Conservation (phyloP, 2,113 vertebrate species). For the Lota lota region DNA sequence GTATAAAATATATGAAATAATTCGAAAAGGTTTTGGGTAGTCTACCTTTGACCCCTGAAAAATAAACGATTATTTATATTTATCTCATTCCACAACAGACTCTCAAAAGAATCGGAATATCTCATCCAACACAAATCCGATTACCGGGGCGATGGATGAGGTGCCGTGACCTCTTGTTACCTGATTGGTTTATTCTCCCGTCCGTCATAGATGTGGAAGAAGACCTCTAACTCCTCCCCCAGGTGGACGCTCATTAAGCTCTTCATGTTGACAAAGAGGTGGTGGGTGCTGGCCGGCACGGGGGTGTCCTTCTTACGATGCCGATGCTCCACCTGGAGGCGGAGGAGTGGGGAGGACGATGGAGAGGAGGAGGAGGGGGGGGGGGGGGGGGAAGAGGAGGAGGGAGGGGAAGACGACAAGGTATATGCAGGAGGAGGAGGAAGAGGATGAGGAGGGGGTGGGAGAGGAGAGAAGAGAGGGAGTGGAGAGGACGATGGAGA, state of each 20-base stretch:
- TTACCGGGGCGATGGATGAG: no score
- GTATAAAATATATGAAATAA: no score
- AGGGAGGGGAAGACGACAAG: background rate
- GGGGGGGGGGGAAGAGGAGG: background rate
- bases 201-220: conserved; percentile 94
- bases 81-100: no score
- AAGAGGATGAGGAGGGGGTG: background rate
- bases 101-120: no score
- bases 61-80: no score
- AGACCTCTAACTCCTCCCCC: conserved; percentile 94
- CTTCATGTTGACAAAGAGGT: conserved; percentile 94
- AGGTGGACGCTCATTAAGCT: conserved; percentile 95
- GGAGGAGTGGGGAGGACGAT: background rate
- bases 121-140: no score
- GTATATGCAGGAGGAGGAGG: conserved; percentile 2
- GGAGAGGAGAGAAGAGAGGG: no score
- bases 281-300: conserved; percentile 88
- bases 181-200: conserved; percentile 92
- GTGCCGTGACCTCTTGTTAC: conserved; percentile 48
- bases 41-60: no score
- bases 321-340: conserved; percentile 91
- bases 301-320: conserved; percentile 94
- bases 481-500: background rate
- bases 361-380: background rate
- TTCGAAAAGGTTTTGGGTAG: no score